Evolutionary conservation across 2,113 vertebrate genomes (phyloP).

Genomic region (Corapipo altera): DNA sequence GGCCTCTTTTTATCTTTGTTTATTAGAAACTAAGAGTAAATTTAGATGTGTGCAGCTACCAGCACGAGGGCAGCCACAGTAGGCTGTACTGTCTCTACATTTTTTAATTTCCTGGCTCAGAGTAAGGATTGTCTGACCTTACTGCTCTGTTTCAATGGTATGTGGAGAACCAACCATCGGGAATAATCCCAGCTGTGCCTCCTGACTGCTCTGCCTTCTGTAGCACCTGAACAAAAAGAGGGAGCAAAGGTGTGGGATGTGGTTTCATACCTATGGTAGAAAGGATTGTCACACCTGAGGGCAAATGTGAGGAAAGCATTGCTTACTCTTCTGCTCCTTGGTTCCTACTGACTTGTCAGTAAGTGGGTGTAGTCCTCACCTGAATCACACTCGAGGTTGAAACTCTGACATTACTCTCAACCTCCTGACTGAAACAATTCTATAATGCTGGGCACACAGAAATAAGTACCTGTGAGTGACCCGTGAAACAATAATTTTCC

Average conservation of each 20-base stretch:
- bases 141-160: neutral
- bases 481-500: conserved; percentile 52
- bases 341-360: neutral
- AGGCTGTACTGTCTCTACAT: neutral
- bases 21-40: neutral
- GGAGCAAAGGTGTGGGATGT: neutral
- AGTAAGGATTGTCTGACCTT: neutral
- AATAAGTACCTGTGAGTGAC: conserved; percentile 1
- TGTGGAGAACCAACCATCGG: accelerated
- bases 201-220: neutral
- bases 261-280: neutral
- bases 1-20: neutral
- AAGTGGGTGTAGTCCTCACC: neutral
- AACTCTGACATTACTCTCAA: neutral
- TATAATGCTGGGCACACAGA: neutral
- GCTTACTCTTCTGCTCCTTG: neutral
- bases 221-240: neutral
- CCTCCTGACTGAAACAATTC: neutral
- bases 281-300: neutral
- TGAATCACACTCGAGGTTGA: neutral
- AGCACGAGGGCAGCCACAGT: too few species aligned
- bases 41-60: neutral
- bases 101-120: neutral
- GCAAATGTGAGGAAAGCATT: neutral
- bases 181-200: neutral